Evolutionary conservation across 2,888 invertebrate species (phyloP).

Genomic region (Coelopa pilipes): DNA sequence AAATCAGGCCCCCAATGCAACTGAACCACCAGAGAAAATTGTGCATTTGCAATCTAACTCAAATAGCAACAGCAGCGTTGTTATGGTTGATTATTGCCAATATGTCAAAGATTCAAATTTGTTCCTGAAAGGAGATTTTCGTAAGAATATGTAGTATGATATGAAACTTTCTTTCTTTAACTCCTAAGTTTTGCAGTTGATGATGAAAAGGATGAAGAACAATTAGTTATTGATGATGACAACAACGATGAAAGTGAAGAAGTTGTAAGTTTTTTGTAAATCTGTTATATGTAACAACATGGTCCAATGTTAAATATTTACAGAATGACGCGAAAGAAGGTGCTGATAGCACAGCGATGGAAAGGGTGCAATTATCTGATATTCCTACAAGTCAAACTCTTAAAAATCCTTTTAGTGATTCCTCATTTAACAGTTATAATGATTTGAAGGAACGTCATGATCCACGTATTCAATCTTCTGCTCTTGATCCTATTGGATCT

Average conservation of each 20-base stretch:
- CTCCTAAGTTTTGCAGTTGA: slow-evolving; percentile 62
- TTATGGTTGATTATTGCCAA: slow-evolving; percentile 64
- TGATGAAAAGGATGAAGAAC: slow-evolving; percentile 71
- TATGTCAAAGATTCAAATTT: slow-evolving; percentile 66
- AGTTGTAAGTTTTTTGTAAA: background rate
- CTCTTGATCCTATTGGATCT: background rate
- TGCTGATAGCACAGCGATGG: background rate
- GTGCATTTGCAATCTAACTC: slow-evolving; percentile 46
- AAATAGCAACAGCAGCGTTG: slow-evolving; percentile 58
- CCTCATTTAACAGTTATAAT: background rate
- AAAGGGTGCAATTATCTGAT: background rate
- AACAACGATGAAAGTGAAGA: slow-evolving; percentile 58
- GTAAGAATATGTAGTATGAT: slow-evolving; percentile 52
- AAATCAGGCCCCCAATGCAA: slow-evolving; percentile 3
- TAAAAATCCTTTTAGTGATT: slow-evolving; percentile 14
- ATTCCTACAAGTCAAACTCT: background rate
- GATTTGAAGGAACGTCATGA: background rate
- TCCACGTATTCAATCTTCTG: background rate
- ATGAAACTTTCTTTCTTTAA: background rate
- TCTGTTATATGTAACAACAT: background rate
- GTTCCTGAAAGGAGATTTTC: slow-evolving; percentile 49
- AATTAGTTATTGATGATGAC: slow-evolving; percentile 62
- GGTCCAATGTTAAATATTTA: too few relatives aligned
- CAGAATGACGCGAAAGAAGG: too few relatives aligned
- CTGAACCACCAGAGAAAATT: slow-evolving; percentile 37